phyloP scores from a whole-genome alignment of 1,140 invertebrate species.

The Coptotermes formosanus region DNA sequence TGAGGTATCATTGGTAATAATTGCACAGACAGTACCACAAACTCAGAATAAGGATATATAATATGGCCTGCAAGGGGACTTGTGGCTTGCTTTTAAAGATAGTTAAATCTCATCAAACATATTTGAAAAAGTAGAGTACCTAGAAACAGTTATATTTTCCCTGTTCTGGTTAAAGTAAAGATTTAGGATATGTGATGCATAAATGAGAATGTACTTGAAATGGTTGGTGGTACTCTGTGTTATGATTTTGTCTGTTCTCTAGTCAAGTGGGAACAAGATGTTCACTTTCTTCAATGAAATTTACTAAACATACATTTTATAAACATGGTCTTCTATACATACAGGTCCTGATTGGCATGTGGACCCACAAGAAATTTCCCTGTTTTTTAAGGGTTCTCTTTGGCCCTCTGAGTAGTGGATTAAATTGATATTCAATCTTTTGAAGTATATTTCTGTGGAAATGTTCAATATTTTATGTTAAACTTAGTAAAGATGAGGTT shows the following conservation, averaged over 20 bases:
- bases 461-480: slow-evolving; percentile 7
- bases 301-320: too few relatives aligned
- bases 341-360: background rate
- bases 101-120: too few relatives aligned
- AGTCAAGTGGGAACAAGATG: background rate
- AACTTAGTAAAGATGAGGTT: background rate
- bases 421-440: background rate
- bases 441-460: background rate
- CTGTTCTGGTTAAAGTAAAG: too few relatives aligned
- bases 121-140: too few relatives aligned
- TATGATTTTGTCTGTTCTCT: background rate
- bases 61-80: too few relatives aligned
- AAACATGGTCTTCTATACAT: background rate
- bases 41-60: too few relatives aligned
- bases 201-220: too few relatives aligned
- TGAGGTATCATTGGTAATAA: too few relatives aligned
- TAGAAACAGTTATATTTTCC: too few relatives aligned
- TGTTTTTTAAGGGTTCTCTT: background rate
- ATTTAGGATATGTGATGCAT: too few relatives aligned
- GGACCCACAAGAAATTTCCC: background rate
- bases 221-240: background rate
- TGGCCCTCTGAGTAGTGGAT: background rate
- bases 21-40: too few relatives aligned
- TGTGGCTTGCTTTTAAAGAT: too few relatives aligned
- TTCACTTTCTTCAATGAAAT: background rate